phyloP scores from a whole-genome alignment of 2,888 invertebrate genomes.

The Andrena camellia region DNA sequence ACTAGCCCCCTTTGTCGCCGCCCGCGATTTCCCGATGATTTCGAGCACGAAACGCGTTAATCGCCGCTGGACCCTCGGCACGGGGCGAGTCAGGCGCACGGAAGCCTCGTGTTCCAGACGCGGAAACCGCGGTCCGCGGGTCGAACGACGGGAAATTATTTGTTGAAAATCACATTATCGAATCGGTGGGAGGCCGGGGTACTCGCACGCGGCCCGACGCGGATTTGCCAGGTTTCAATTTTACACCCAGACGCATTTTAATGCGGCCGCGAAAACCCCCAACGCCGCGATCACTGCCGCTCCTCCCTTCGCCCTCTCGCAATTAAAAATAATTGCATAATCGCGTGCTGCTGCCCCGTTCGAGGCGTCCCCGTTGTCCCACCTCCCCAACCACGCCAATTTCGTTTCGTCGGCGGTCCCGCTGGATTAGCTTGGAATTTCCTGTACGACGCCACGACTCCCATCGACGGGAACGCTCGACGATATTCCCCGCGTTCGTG shows the following conservation, averaged over 20 bases:
- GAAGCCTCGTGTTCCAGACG: conserved; percentile 47
- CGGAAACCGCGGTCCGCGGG: conserved; percentile 36
- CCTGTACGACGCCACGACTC: conserved; percentile 15
- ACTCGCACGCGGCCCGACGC: conserved; percentile 3
- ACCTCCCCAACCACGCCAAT: conserved; percentile 25
- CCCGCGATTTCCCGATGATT: conserved; percentile 56
- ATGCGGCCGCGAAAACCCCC: conserved; percentile 68
- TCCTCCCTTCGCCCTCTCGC: conserved; percentile 44
- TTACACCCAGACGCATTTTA: conserved; percentile 73
- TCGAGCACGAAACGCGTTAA: conserved; percentile 63
- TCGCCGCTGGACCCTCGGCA: conserved; percentile 49
- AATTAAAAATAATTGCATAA: conserved; percentile 74
- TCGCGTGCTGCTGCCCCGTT: conserved; percentile 48
- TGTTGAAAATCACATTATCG: conserved; percentile 72
- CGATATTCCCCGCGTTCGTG: conserved; percentile 4
- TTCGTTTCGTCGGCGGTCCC: conserved; percentile 49
- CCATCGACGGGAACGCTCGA: conserved; percentile 4
- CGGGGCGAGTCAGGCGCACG: conserved; percentile 43
- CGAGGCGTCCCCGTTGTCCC: conserved; percentile 20
- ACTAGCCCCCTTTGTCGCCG: conserved; percentile 45
- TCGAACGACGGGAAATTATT: conserved; percentile 63
- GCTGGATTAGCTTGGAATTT: conserved; percentile 34
- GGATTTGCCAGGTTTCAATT: conserved; percentile 70
- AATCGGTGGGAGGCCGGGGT: conserved; percentile 23
- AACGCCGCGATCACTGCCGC: conserved; percentile 55